A percentile compares a stretch with the other conserved stretches of the same genome.
These are phyloP conservation scores for Poecilobothrus nobilitatus DNA, from an alignment of 2,888 invertebrate species.

Conservation along the genomic window DNA sequence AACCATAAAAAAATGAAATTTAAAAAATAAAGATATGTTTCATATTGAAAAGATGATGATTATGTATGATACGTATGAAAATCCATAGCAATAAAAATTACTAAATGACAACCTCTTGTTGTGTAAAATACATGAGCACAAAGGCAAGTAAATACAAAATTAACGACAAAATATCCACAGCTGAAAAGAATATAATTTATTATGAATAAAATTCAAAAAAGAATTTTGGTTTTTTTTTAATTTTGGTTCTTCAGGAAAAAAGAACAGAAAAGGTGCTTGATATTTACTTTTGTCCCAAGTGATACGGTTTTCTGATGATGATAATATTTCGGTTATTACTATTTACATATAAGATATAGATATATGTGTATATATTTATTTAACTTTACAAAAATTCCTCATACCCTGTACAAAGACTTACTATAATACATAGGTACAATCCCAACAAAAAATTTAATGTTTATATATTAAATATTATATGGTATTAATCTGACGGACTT, in stretches of 20 bases:
- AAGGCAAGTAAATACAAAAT: not conserved
- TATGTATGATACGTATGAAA: not conserved
- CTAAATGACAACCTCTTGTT: conserved; percentile 3
- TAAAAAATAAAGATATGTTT: no score
- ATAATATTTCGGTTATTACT: not conserved
- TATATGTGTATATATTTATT: not conserved
- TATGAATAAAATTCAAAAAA: no score
- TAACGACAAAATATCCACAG: not conserved
- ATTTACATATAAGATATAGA: not conserved
- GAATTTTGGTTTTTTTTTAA: no score
- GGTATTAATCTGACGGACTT: not conserved
- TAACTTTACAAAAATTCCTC: no score
- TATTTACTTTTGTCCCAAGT: not conserved
- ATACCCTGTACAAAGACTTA: no score
- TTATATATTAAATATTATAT: no score
- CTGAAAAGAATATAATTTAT: not conserved
- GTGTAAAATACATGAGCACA: not conserved
- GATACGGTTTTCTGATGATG: not conserved
- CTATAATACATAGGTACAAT: no score
- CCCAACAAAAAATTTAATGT: no score
- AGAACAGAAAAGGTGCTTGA: not conserved
- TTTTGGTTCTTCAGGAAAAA: no score
- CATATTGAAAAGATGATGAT: no score
- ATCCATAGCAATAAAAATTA: not conserved
- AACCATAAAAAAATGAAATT: no score